Percentiles rank a stretch among this genome's conserved stretches.
Evolutionary conservation across 92 coral and sea anemone species (phyloP).

Genomic region (Bergia puertoricense): DNA sequence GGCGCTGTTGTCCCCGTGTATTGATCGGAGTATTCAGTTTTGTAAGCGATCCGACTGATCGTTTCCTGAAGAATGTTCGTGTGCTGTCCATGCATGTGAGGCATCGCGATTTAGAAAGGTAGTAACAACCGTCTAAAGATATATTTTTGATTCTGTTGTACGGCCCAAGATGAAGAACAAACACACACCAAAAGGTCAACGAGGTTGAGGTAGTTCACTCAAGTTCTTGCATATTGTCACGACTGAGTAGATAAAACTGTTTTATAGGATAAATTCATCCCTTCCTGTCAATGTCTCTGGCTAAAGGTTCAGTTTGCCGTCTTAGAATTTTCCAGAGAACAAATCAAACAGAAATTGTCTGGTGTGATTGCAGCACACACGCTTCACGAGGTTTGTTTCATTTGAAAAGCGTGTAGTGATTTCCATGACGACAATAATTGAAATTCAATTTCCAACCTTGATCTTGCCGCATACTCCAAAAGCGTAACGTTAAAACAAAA

Average conservation of each 20-base stretch:
- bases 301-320: neutral
- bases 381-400: neutral
- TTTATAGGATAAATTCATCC: neutral
- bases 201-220: neutral
- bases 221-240: neutral
- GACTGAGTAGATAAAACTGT: neutral
- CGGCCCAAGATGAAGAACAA: neutral
- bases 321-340: neutral
- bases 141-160: neutral
- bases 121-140: neutral
- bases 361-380: neutral
- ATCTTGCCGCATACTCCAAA: neutral
- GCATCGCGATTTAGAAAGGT: slow-evolving; percentile 33
- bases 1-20: slow-evolving; percentile 68
- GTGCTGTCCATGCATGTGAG: slow-evolving; percentile 51
- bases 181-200: neutral
- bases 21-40: slow-evolving; percentile 70
- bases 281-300: neutral
- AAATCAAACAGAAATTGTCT: neutral
- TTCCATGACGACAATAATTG: slow-evolving; percentile 14
- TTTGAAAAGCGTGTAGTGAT: neutral
- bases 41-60: slow-evolving; percentile 67
- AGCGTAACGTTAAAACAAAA: neutral
- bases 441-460: neutral
- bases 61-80: slow-evolving; percentile 67